Evolutionary conservation across 2,797 vertebrate species (phyloP), one percentile per base, ranked within the genome.

Genomic region (Syngnathus acus): DNA sequence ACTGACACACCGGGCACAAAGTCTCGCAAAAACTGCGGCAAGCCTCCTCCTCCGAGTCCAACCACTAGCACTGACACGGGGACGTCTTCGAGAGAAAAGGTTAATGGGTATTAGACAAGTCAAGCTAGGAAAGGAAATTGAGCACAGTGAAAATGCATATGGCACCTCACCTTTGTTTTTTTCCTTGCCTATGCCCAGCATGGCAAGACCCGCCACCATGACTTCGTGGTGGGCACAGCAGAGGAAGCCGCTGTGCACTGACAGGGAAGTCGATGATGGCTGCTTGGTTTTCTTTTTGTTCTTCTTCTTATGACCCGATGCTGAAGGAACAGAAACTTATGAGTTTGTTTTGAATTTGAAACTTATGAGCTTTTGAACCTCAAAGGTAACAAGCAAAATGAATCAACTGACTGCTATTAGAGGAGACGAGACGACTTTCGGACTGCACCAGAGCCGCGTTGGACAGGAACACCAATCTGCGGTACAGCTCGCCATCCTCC

Each of bases 201-300:
- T 74, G 11, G 92, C 84, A 3, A 99, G 90, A 64, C 94, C 94
- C 0, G 95, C 94, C 0, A 99, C 90, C 95, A 99, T 99, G 62
- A 95, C 93, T 78, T 93, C 94, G 78, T 99, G 97, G 81, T 99
- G 95, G 76, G 93, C 89, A 9, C 95, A 99, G 87, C 95, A 98
- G 67, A 99, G 92, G 88, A 93, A 96, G 72, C 92, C 93, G 73
- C 90, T 92, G 77, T 99, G 95, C 77, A 93, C 85, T 2, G 71
- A 72, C 65, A 87, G 75, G 62, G 77, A 73, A 64, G 67, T 13
- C 4, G 79, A 68, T 26, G 82, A 62, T 17, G 71, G 72, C 68
- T 8, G 21, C 17, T 89, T 92, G 21, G 65, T 43, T 73, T 91
- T 92, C 85, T 83, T 92, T 80, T 85, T 92, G 74, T 69, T 89